Conservation (phyloP, 2,888 invertebrate genomes). For the Aporophyla lueneburgensis region DNA sequence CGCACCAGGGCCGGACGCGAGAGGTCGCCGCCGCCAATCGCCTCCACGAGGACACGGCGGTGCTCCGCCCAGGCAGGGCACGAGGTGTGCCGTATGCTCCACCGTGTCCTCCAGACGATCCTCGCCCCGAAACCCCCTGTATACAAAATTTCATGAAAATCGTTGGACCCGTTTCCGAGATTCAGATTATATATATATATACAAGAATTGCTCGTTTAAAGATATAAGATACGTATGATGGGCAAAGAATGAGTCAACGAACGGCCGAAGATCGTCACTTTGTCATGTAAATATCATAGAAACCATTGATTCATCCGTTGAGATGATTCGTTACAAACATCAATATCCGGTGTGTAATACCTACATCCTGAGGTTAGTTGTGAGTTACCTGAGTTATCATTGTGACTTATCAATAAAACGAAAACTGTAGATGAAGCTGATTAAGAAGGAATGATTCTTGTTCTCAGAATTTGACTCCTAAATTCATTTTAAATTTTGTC, state of each 20-base stretch:
- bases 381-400: too few relatives aligned
- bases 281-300: conserved; percentile 67
- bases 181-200: too few relatives aligned
- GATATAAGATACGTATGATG: conserved; percentile 46
- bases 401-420: conserved; percentile 34
- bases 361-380: conserved; percentile 25
- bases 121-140: too few relatives aligned
- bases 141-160: too few relatives aligned
- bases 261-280: conserved; percentile 60
- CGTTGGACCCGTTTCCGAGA: too few relatives aligned
- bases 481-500: neutral
- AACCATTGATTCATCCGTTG: conserved; percentile 71
- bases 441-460: conserved; percentile 9
- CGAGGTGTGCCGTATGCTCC: too few relatives aligned
- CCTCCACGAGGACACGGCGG: too few relatives aligned
- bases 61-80: too few relatives aligned
- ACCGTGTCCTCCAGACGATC: too few relatives aligned
- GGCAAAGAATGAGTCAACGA: conserved; percentile 66
- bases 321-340: conserved; percentile 61
- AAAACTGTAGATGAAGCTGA: conserved; percentile 11
- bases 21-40: too few relatives aligned
- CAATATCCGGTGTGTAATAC: conserved; percentile 70
- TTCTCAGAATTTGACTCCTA: conserved; percentile 40
- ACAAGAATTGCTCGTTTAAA: too few relatives aligned
- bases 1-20: too few relatives aligned